phyloP scores from a whole-genome alignment of 2,888 invertebrate genomes.

The Tachina fera region DNA sequence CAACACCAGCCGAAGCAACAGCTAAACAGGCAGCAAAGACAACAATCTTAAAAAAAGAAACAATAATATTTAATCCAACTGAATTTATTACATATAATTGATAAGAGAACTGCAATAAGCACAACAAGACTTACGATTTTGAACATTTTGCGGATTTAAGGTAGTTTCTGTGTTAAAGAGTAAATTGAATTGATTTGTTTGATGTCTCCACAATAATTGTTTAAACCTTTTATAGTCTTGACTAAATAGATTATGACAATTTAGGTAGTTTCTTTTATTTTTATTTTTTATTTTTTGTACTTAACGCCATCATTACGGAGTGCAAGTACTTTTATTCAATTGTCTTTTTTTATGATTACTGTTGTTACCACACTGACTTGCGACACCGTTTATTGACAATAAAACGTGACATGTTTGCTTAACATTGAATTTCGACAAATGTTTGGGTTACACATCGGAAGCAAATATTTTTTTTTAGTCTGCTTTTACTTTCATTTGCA shows the following conservation, averaged over 20 bases:
- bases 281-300: not conserved
- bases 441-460: not conserved
- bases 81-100: not conserved
- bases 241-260: not conserved
- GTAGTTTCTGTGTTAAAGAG: not conserved
- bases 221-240: not conserved
- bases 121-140: not conserved
- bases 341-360: not conserved
- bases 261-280: not conserved
- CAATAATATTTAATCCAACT: not conserved
- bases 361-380: not conserved
- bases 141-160: not conserved
- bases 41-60: constrained; percentile 73
- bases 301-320: not conserved
- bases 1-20: constrained; percentile 75
- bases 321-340: not conserved
- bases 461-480: not conserved
- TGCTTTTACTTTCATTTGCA: not conserved
- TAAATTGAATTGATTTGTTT: not conserved
- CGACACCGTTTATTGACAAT: not conserved
- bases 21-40: constrained; percentile 76
- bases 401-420: not conserved
- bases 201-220: not conserved
- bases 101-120: not conserved
- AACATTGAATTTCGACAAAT: not conserved